Conservation (phyloP, 2,113 vertebrate species). For the Tautogolabrus adspersus region DNA sequence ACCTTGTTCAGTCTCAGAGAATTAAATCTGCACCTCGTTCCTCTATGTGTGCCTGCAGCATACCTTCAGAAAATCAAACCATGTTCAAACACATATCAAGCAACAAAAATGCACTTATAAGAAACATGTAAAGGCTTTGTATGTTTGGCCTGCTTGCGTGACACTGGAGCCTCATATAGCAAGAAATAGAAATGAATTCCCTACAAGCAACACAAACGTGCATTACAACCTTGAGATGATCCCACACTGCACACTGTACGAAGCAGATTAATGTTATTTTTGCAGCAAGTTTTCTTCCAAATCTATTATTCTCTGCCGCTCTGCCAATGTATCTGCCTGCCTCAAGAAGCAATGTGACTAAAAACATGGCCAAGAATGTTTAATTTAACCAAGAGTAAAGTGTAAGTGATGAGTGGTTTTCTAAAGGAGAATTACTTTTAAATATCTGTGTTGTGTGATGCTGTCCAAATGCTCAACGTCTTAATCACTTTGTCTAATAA, state of each 20-base stretch:
- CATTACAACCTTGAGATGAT: constrained; percentile 13
- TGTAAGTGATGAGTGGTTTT: neutral
- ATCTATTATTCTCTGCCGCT: constrained; percentile 11
- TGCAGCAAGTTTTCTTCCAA: neutral
- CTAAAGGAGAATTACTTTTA: neutral
- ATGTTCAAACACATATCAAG: neutral
- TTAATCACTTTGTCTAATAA: constrained; percentile 25
- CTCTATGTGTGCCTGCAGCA: neutral
- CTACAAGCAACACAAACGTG: neutral
- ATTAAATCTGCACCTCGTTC: constrained; percentile 2
- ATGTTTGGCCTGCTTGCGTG: neutral
- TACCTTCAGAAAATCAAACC: neutral
- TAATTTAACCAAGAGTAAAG: constrained; percentile 34
- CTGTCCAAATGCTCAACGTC: constrained; percentile 7
- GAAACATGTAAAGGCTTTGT: neutral
- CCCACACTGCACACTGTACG: constrained; percentile 5
- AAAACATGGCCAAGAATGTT: constrained; percentile 34
- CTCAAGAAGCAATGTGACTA: constrained; percentile 32
- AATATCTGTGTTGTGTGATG: neutral
- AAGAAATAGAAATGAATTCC: neutral
- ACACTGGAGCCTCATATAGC: neutral
- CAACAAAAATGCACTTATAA: neutral
- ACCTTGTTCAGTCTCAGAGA: neutral
- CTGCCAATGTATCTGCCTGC: constrained; percentile 37
- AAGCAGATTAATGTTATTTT: constrained; percentile 33